Evolutionary conservation across 2,888 invertebrate genomes (phyloP).

Genomic region (Drosophila mulleri): DNA sequence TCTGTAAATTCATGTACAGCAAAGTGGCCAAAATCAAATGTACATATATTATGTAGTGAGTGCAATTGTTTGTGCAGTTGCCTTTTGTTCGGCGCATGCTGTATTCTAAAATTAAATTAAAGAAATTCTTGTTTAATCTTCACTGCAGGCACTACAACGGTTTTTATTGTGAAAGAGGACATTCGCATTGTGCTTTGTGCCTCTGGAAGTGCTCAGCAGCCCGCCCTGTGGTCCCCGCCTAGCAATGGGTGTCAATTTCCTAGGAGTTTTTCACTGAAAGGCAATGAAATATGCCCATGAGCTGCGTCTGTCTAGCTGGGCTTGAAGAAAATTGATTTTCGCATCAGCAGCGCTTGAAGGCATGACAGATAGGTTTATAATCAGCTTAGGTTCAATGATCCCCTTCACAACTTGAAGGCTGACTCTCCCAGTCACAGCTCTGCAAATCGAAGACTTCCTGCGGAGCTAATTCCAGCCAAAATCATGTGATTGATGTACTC

Average conservation of each 20-base stretch:
- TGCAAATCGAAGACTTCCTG: background rate
- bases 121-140: background rate
- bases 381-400: background rate
- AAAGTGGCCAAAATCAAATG: slow-evolving; percentile 5
- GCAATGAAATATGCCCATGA: background rate
- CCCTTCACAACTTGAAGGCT: background rate
- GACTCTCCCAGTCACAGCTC: background rate
- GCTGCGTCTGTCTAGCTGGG: background rate
- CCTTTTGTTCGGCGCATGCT: slow-evolving; percentile 4
- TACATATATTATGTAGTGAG: background rate
- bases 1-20: background rate
- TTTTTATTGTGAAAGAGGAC: background rate
- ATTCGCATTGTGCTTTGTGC: background rate
- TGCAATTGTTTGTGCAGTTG: slow-evolving; percentile 1
- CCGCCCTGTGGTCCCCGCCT: background rate
- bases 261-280: background rate
- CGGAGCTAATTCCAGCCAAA: background rate
- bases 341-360: background rate
- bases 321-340: slow-evolving; percentile 2
- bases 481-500: slow-evolving; percentile 44
- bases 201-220: background rate
- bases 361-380: slow-evolving; percentile 1
- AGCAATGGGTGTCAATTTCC: background rate
- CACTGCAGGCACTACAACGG: background rate
- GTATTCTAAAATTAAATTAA: slow-evolving; percentile 6